Evolutionary conservation across 2,888 invertebrate genomes (phyloP), one percentile per base, ranked within the genome.

Genomic region (Cotesia congregata): DNA sequence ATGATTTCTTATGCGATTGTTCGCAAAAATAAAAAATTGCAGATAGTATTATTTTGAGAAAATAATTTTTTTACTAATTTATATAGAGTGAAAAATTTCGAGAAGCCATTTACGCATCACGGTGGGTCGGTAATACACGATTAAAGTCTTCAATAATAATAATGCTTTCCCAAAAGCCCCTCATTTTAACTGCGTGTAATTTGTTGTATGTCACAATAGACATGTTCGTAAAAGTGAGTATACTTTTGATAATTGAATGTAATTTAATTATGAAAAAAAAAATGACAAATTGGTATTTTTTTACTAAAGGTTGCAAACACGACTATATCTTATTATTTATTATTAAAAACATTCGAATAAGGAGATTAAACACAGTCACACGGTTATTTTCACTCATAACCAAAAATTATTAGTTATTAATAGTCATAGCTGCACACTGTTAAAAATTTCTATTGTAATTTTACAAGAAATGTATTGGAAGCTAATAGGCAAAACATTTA

Each of bases 171-270:
- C 69, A 65, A 40, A 74, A 70, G 20, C 77, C 77, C 12, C 1
- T 74, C 6, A 67, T 61, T 12, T 41, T 77, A 30, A 67, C 77
- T 12, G 77, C 77, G 5, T 77, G 74, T 41, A 69, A 67, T 40
- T 77, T 77, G 6, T 64, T 74, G 3, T 50, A 60, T n/a, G 67
- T 77, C 17, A 74, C 77, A 17, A n/a, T 77, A 7, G 74, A 77
- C 39, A 74, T 77, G 77, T 83, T 84, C 59, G 38, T 76, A 1
- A 79, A 78, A 76, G 84, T 84, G 74, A 76, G 64, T 9, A 30
- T 1, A 39, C 6, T 20, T 3, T 3, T 12, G 15, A 67, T 12
- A 67, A 7, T 7, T 38, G 6, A 0, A 12, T 3, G 6, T 38
- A 30, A 20, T 38, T 39, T 5, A 67, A 7, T 39, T 30, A 30